These are phyloP conservation scores for Pseudochromis fuscus DNA, from an alignment of 2,797 vertebrate species.

Conservation along the genomic window DNA sequence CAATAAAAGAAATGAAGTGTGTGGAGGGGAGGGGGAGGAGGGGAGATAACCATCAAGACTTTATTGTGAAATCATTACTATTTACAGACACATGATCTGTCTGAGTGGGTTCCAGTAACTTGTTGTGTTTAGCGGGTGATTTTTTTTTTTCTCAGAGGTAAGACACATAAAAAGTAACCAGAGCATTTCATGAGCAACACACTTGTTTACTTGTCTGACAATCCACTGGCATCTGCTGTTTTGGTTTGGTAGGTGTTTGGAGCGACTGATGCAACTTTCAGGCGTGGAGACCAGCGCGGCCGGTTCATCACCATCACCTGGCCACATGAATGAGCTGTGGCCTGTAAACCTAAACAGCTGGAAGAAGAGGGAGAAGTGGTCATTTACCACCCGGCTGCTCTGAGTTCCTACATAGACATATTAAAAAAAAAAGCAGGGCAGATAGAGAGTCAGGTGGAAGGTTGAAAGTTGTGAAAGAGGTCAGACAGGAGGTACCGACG, in stretches of 20 bases:
- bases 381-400: constrained; percentile 33
- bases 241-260: constrained; percentile 3
- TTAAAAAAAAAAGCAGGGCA: not conserved
- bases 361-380: constrained; percentile 50
- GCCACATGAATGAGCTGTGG: constrained; percentile 61
- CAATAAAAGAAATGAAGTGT: constrained; percentile 69
- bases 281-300: no score
- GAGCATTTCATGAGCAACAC: constrained; percentile 20
- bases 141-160: not conserved
- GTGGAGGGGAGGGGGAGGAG: no score
- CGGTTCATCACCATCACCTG: constrained; percentile 42
- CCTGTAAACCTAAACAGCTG: constrained; percentile 58
- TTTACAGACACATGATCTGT: constrained; percentile 46
- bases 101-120: constrained; percentile 24
- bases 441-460: not conserved
- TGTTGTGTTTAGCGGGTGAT: no score
- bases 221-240: not conserved
- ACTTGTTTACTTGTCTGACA: constrained; percentile 38
- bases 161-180: constrained; percentile 12
- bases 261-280: no score
- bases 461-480: no score
- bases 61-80: constrained; percentile 61
- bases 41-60: constrained; percentile 45
- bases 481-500: no score
- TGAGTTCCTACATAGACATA: constrained; percentile 18